A percentile compares a stretch with the other conserved stretches of the same genome.
Evolutionary conservation across 2,113 vertebrate genomes (phyloP).

Genomic region (Podarcis cretensis): DNA sequence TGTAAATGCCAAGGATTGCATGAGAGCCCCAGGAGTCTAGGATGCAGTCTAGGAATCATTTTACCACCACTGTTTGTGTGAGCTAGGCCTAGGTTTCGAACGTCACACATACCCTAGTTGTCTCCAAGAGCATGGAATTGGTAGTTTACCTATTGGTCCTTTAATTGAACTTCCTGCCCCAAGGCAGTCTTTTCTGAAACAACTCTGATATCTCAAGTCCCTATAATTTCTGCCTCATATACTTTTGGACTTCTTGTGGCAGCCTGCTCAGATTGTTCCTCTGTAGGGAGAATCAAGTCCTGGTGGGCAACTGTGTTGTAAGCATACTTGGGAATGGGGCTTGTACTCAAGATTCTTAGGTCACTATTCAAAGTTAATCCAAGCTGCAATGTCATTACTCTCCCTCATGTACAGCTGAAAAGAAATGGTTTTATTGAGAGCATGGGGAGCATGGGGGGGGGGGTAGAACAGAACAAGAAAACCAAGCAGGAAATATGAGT

Average conservation of each 20-base stretch:
- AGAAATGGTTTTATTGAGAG: background rate
- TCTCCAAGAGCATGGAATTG: background rate
- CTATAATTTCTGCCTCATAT: background rate
- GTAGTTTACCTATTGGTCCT: background rate
- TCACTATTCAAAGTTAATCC: background rate
- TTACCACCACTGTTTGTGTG: background rate
- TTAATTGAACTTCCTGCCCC: background rate
- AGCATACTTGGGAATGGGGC: background rate
- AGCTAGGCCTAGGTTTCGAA: background rate
- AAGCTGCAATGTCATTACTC: background rate
- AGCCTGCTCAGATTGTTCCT: accelerated
- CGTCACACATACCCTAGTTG: background rate
- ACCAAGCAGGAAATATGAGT: background rate
- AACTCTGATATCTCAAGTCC: background rate
- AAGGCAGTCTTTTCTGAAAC: background rate
- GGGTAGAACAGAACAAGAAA: background rate
- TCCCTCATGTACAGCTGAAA: background rate
- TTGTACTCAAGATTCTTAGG: background rate
- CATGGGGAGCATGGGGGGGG: too few relatives aligned
- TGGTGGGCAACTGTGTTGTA: background rate
- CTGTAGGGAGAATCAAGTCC: background rate
- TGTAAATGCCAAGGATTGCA: background rate
- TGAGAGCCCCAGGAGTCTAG: background rate
- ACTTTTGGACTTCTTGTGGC: background rate
- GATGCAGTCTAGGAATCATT: background rate